Base-by-base conservation (phyloP, 2,113 vertebrate genomes). In the Speoplatyrhinus poulsoni region DNA sequence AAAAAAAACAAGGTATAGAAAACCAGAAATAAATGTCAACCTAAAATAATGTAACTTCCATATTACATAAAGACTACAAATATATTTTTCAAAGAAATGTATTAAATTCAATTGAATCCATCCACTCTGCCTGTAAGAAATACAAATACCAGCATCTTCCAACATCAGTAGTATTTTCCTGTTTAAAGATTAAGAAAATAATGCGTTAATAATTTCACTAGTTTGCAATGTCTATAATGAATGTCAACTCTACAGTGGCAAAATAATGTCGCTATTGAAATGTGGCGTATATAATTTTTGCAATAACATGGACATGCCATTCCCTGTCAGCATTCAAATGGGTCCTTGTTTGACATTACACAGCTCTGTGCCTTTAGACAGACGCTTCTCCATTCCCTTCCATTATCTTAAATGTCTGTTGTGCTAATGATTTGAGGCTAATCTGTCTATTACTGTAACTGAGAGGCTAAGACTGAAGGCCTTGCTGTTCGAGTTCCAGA, bases 371-470 rank as follows among this genome's bases (percentile, higher is more conserved):
- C n/a, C 65, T 16, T 68, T 46, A 52, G 58, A 57, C 69, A 80
- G 62, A 72, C 62, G 65, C 54, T 3, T 9, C 15, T 79, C 2
- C 53, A 74, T 76, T 82, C 75, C 74, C 68, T 70, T 60, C 76
- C 73, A 73, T 74, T 80, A 76, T 19, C 49, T 76, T 62, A 54
- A 79, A 75, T 66, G 59, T 67, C 36, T 69, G 76, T 72, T 66
- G 36, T 32, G 26, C 36, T 62, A 80, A 75, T 63, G 49, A 62
- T 41, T 52, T 57, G 55, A n/a, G 36, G 47, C 60, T 55, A 69
- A 49, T 13, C 63, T 56, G 7, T 41, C 36, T 26, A 55, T 17
- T 26, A 57, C 46, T 67, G 50, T 79, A 68, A 64, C 65, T 60
- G 66, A 41, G 32, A 64, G 26, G 80, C 64, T 12, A 55, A 46